phyloP scores from a whole-genome alignment of 1,140 invertebrate genomes.

The Linepithema humile region DNA sequence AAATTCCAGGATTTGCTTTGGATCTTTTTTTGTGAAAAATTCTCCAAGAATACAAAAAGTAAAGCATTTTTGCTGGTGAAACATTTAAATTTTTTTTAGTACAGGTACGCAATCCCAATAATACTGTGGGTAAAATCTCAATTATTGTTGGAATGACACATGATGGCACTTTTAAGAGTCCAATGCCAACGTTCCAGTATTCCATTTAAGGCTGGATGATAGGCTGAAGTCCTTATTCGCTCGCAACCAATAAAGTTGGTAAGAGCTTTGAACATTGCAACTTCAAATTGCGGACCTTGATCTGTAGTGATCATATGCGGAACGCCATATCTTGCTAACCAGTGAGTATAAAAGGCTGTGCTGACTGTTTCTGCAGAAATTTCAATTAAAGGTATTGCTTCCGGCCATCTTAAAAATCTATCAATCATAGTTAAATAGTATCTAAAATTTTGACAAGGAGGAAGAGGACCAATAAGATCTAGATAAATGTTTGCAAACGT shows the following conservation, averaged over 20 bases:
- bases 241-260: background rate
- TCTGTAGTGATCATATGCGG: conserved; percentile 7
- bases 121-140: background rate
- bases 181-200: conserved; percentile 29
- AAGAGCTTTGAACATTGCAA: background rate
- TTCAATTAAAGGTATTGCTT: background rate
- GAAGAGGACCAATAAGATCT: conserved; percentile 14
- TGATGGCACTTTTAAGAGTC: background rate
- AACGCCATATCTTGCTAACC: background rate
- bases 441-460: background rate
- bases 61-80: background rate
- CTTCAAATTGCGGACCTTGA: conserved; percentile 29
- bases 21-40: conserved; percentile 1
- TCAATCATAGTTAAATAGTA: conserved; percentile 11
- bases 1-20: background rate
- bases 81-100: background rate
- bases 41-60: background rate
- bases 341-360: background rate
- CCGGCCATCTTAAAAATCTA: background rate
- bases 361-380: background rate
- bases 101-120: background rate
- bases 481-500: conserved; percentile 17
- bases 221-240: background rate
- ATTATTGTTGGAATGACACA: background rate
- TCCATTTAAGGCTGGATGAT: conserved; percentile 25